Evolutionary conservation across 2,888 invertebrate genomes (phyloP).

Genomic region (Pherbina coryleti): DNA sequence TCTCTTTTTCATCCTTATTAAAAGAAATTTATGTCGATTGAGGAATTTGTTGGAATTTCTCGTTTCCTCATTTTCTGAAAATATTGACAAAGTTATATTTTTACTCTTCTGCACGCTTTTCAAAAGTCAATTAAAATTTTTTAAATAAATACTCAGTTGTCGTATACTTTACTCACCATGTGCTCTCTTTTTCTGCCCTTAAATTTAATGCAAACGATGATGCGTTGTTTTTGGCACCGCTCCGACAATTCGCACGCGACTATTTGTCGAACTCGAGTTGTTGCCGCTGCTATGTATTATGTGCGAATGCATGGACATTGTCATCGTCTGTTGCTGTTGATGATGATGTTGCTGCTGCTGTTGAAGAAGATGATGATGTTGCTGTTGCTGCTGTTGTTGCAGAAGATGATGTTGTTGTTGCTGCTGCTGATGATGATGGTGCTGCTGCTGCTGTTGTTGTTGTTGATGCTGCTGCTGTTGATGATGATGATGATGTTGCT

Average conservation of each 20-base stretch:
- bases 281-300: slow-evolving; percentile 42
- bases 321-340: slow-evolving; percentile 50
- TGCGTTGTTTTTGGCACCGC: slow-evolving; percentile 80
- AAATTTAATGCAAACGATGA: slow-evolving; percentile 64
- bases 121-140: too few species aligned
- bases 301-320: slow-evolving; percentile 47
- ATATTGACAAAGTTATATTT: too few species aligned
- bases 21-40: too few species aligned
- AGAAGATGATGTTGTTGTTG: slow-evolving; percentile 50
- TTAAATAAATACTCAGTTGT: too few species aligned
- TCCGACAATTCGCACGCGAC: slow-evolving; percentile 83
- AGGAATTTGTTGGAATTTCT: too few species aligned
- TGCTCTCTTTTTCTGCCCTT: background rate
- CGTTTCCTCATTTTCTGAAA: too few species aligned
- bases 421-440: slow-evolving; percentile 53
- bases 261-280: slow-evolving; percentile 50
- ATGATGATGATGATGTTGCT: slow-evolving; percentile 48
- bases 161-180: background rate
- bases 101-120: too few species aligned
- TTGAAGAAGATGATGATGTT: slow-evolving; percentile 52
- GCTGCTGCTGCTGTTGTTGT: slow-evolving; percentile 48
- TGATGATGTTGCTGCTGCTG: slow-evolving; percentile 55
- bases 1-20: too few species aligned
- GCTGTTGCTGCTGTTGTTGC: slow-evolving; percentile 55
- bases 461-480: slow-evolving; percentile 61